Evolutionary conservation across 1,140 invertebrate species (phyloP), one percentile per base, ranked within the genome.

Genomic region (Batillaria attramentaria): DNA sequence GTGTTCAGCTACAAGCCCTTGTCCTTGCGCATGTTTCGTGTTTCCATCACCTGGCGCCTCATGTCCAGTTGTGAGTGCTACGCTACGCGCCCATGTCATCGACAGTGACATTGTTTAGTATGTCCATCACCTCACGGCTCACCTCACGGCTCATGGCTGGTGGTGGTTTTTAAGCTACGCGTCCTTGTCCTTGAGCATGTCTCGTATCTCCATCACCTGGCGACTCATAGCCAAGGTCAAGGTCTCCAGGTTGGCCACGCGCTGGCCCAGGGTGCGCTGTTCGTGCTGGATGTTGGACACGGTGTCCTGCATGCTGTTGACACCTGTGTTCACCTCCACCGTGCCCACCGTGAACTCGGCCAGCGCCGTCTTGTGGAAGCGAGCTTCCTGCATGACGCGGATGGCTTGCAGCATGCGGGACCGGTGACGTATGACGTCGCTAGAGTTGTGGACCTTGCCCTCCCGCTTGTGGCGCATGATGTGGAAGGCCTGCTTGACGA

Each of bases 401-500:
- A 86, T 84, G 35, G 87, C 84, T n/a, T 82, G 76, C 33, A 87
- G 72, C n/a, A 88, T 79, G 35, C 84, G 84, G 20, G 83, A 79
- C 28, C 83, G 74, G 80, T 88, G 84, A 37, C 70, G 77, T 31
- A 88, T 57, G 31, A 87, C 57, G 13, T 79, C 65, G 24, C 72
- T 79, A 65, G 81, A 76, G 60, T 69, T 68, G 24, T 82, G 57
- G 8, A 78, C 72, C 10, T 78, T 73, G 5, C 85, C 85, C 16
- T 57, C 33, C 33, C 84, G 72, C 16, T 80, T 80, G n/a, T 85
- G 77, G 24, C 83, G 75, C 81, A 84, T 85, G 31, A 88, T 78
- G n/a, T 81, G 76, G 39, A 88, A 79, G 62, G 84, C 83, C 65
- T 88, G 83, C 69, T 87, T 89, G 6, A 89, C 82, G 31, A 89